Evolutionary conservation across 2,888 invertebrate genomes (phyloP).

Genomic region (Chydorus sphaericus): DNA sequence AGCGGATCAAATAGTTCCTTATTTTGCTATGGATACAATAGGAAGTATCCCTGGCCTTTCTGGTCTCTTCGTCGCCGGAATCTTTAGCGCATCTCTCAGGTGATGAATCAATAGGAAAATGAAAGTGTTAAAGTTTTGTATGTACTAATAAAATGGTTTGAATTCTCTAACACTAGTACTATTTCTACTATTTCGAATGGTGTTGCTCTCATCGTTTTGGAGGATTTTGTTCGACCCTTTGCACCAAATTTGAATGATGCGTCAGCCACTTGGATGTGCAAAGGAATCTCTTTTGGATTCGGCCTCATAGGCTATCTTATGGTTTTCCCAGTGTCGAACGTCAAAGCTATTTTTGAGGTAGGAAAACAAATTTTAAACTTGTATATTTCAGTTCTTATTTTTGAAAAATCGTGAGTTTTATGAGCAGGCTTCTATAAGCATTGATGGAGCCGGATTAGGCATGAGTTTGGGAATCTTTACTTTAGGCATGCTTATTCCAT

Average conservation of each 20-base stretch:
- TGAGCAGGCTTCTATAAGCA: slow-evolving; percentile 34
- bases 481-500: slow-evolving; percentile 75
- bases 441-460: slow-evolving; percentile 79
- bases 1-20: slow-evolving; percentile 68
- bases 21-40: slow-evolving; percentile 73
- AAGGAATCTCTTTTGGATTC: slow-evolving; percentile 51
- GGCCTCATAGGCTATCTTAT: slow-evolving; percentile 61
- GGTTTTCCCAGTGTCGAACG: slow-evolving; percentile 68
- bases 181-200: neutral
- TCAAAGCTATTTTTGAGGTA: slow-evolving; percentile 68
- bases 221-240: slow-evolving; percentile 62
- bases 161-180: too few species aligned
- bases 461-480: slow-evolving; percentile 74
- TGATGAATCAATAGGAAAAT: slow-evolving; percentile 26
- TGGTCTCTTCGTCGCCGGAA: slow-evolving; percentile 81
- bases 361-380: neutral
- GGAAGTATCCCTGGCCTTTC: slow-evolving; percentile 61
- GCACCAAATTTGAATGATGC: slow-evolving; percentile 28
- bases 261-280: slow-evolving; percentile 38
- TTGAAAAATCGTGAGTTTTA: slow-evolving; percentile 34
- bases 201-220: slow-evolving; percentile 37
- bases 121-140: neutral
- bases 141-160: too few species aligned
- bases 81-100: slow-evolving; percentile 89
- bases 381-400: neutral